These are phyloP conservation scores for Aspidoscelis tigris DNA, from an alignment of 2,113 vertebrate genomes.

Conservation along the genomic window DNA sequence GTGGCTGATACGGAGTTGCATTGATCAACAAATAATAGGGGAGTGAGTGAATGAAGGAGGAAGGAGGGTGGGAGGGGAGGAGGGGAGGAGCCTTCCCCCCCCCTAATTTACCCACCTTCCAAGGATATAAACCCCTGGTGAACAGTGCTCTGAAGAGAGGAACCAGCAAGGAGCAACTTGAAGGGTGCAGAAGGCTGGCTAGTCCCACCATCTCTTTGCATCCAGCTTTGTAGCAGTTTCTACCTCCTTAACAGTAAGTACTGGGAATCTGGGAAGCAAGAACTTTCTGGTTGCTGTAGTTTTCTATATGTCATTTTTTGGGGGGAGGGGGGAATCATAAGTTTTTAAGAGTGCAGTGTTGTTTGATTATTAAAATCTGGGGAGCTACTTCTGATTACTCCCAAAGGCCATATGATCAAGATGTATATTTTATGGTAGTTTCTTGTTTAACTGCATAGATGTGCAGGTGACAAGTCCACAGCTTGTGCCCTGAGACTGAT, in stretches of 20 bases:
- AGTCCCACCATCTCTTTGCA: neutral
- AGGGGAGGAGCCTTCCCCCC: slow-evolving; percentile 46
- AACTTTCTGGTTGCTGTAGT: neutral
- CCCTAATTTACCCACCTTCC: slow-evolving; percentile 27
- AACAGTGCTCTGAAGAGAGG: slow-evolving; percentile 23
- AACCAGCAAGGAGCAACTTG: neutral
- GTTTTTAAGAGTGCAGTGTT: neutral
- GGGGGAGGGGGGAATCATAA: neutral
- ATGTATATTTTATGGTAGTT: neutral
- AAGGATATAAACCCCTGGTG: slow-evolving; percentile 49
- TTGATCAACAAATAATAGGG: slow-evolving; percentile 29
- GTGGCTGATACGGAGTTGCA: slow-evolving; percentile 8
- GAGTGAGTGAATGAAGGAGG: slow-evolving; percentile 20
- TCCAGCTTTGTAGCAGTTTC: neutral
- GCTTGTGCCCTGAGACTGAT: neutral
- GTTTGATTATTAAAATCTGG: neutral
- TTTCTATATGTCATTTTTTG: neutral
- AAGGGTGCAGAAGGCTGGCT: neutral
- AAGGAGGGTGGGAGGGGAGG: neutral
- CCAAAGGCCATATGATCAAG: neutral
- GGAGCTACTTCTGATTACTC: neutral
- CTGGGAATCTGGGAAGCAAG: neutral
- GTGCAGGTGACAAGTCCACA: neutral
- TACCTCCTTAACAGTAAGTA: slow-evolving; percentile 47
- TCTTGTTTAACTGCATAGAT: neutral